These are phyloP conservation scores for Caenorhabditis becei DNA, from an alignment of 2,888 invertebrate species.

Conservation along the genomic window DNA sequence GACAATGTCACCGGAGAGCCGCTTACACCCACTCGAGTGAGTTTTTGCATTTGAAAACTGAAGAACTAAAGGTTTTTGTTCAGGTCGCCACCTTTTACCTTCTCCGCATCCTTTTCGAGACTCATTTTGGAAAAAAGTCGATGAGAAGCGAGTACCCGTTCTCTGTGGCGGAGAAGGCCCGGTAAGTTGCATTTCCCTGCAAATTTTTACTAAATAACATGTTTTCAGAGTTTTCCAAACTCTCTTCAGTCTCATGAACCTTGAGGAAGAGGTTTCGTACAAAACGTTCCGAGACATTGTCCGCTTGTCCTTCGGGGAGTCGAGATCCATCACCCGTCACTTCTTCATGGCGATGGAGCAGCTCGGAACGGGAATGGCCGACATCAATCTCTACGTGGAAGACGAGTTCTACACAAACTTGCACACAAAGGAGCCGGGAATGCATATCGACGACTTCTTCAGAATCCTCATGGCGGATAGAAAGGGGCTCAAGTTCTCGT, in stretches of 20 bases:
- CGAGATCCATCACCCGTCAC: slow-evolving; percentile 17
- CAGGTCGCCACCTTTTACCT: slow-evolving; percentile 56
- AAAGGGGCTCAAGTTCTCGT: slow-evolving; percentile 35
- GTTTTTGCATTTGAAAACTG: background rate
- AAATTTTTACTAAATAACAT: background rate
- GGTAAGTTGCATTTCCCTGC: background rate
- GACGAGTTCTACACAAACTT: slow-evolving; percentile 50
- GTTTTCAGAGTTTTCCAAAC: slow-evolving; percentile 38
- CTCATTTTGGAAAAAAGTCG: slow-evolving; percentile 49
- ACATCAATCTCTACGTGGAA: slow-evolving; percentile 33
- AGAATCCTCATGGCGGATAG: background rate
- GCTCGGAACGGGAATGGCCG: slow-evolving; percentile 24
- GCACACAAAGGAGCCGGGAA: slow-evolving; percentile 12
- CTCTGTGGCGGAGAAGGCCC: slow-evolving; percentile 4
- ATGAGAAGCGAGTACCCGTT: slow-evolving; percentile 16
- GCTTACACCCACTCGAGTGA: slow-evolving; percentile 47
- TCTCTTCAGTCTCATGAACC: slow-evolving; percentile 19
- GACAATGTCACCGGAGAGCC: slow-evolving; percentile 58
- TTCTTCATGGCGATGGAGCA: slow-evolving; percentile 55
- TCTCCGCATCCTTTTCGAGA: slow-evolving; percentile 37
- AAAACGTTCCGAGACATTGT: slow-evolving; percentile 27
- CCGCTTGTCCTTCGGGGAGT: slow-evolving; percentile 20
- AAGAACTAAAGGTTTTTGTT: background rate
- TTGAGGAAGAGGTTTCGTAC: slow-evolving; percentile 38
- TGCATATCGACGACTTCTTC: background rate